Percentiles rank a stretch among this genome's conserved stretches.
Evolutionary conservation across 2,797 vertebrate species (phyloP).

Genomic region (Tokudaia muenninki): DNA sequence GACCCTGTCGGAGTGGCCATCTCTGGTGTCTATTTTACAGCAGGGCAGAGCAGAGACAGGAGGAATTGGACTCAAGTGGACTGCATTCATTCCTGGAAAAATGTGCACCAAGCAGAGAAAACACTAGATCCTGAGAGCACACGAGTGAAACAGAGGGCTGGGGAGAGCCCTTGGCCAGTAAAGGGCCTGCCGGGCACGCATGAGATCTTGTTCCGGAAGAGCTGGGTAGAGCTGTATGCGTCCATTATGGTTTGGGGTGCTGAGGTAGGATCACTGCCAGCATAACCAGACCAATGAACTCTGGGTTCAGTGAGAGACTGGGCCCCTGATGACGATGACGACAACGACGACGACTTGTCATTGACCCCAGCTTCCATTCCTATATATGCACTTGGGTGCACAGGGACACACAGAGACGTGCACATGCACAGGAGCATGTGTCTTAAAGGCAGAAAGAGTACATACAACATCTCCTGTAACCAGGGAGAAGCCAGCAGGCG

Average conservation of each 20-base stretch:
- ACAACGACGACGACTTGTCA: not conserved
- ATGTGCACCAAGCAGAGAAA: conserved; percentile 11
- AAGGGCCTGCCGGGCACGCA: not conserved
- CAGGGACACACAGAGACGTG: not conserved
- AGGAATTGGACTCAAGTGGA: not conserved
- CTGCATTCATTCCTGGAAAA: conserved; percentile 22
- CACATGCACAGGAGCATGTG: not conserved
- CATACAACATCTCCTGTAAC: not conserved
- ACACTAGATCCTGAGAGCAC: not conserved
- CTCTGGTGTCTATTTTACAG: conserved; percentile 4
- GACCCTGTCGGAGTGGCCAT: not conserved
- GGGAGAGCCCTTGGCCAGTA: too few species aligned
- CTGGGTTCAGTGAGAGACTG: not conserved
- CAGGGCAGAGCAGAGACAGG: not conserved
- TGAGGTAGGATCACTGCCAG: not conserved
- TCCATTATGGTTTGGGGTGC: not conserved
- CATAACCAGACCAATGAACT: not conserved
- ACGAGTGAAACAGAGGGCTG: not conserved
- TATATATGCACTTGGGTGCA: fast-evolving
- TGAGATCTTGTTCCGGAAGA: not conserved
- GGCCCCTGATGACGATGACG: too few species aligned
- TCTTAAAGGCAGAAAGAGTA: not conserved
- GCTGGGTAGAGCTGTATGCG: not conserved
- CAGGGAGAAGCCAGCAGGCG: not conserved
- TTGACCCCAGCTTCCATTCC: not conserved